Percentiles rank a stretch among this genome's conserved stretches.
Conservation (phyloP, 2,888 invertebrate species). For the Onthophagus sagittarius region DNA sequence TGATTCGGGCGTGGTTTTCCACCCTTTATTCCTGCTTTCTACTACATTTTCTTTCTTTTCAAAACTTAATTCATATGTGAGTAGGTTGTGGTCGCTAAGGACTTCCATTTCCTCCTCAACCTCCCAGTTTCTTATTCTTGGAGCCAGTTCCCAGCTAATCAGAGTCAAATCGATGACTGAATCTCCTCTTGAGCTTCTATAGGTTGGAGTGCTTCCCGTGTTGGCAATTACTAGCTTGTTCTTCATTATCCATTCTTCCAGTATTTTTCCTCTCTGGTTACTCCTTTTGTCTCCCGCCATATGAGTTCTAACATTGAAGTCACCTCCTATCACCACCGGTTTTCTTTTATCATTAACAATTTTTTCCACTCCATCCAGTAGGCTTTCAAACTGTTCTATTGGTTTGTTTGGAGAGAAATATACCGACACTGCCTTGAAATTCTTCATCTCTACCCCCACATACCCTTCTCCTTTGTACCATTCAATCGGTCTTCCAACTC, state of each 20-base stretch:
- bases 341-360: no score
- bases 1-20: no score
- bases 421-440: neutral
- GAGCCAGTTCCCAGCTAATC: neutral
- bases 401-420: constrained; percentile 24
- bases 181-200: neutral
- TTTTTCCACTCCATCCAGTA: no score
- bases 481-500: neutral
- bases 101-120: constrained; percentile 6
- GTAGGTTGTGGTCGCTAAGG: constrained; percentile 4
- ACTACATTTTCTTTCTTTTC: neutral
- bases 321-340: no score
- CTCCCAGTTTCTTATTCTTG: constrained; percentile 11
- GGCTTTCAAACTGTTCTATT: no score
- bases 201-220: constrained; percentile 17
- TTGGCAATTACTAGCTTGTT: constrained; percentile 14
- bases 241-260: constrained; percentile 18
- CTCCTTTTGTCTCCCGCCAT: neutral
- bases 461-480: neutral
- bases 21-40: neutral
- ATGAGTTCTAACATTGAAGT: constrained; percentile 18
- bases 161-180: constrained; percentile 23
- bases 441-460: neutral
- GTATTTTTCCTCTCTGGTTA: constrained; percentile 16
- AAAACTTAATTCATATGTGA: neutral